phyloP scores from a whole-genome alignment of 2,888 invertebrate species.

The Rotaria socialis region DNA sequence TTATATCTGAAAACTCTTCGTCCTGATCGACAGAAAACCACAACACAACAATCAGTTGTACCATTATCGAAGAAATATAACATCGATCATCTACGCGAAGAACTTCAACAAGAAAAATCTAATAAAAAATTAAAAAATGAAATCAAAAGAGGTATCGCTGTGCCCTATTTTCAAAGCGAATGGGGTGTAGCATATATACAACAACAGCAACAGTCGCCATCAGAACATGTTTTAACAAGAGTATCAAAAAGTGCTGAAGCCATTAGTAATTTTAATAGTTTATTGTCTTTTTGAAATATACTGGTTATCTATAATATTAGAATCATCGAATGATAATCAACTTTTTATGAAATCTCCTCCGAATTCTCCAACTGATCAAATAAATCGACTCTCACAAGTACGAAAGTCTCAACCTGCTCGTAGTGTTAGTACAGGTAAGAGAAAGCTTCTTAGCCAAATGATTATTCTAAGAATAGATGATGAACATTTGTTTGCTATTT shows the following conservation, averaged over 20 bases:
- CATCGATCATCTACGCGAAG: background rate
- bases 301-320: background rate
- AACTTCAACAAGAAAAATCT: slow-evolving; percentile 33
- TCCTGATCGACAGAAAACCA: background rate
- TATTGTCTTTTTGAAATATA: no score
- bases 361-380: background rate
- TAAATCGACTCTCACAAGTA: background rate
- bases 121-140: slow-evolving; percentile 39
- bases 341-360: background rate
- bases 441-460: slow-evolving; percentile 51
- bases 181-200: slow-evolving; percentile 56
- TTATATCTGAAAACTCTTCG: slow-evolving; percentile 8
- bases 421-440: background rate
- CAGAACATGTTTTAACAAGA: background rate
- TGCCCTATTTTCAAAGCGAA: slow-evolving; percentile 57
- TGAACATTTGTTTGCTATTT: no score
- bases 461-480: no score
- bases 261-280: background rate
- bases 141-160: slow-evolving; percentile 49
- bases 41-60: background rate
- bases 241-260: background rate
- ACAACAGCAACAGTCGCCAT: background rate
- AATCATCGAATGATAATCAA: background rate
- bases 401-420: background rate
- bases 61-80: background rate